Evolutionary conservation across 2,888 invertebrate genomes (phyloP).

Genomic region (Amorpha juglandis): DNA sequence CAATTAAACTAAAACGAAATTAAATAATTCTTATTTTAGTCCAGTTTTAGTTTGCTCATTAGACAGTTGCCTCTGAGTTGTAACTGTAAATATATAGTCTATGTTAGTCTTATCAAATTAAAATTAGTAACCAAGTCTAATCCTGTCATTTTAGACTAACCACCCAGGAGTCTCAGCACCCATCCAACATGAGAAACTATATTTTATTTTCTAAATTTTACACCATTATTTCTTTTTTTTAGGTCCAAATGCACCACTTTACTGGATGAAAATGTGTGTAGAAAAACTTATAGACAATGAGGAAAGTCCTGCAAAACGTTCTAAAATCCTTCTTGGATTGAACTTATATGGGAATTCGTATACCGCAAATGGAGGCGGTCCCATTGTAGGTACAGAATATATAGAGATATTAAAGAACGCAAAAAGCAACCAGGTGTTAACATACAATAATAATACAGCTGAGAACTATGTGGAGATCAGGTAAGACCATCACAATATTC

Average conservation of each 20-base stretch:
- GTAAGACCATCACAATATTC: slow-evolving; percentile 77
- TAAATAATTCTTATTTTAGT: background rate
- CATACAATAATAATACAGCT: slow-evolving; percentile 89
- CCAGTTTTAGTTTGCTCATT: too few species aligned
- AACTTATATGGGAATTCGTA: slow-evolving; percentile 98
- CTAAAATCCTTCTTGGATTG: slow-evolving; percentile 93
- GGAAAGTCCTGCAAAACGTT: slow-evolving; percentile 83
- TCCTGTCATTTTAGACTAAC: too few species aligned
- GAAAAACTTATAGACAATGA: slow-evolving; percentile 88
- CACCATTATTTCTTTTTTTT: slow-evolving; percentile 41
- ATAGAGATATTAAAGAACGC: slow-evolving; percentile 89
- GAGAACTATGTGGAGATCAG: slow-evolving; percentile 95
- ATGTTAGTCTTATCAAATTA: too few species aligned
- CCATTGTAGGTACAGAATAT: slow-evolving; percentile 92
- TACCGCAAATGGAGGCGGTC: slow-evolving; percentile 91
- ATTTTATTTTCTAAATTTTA: too few species aligned
- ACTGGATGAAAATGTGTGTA: slow-evolving; percentile 92
- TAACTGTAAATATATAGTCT: too few species aligned
- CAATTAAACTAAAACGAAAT: too few species aligned
- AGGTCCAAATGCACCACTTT: slow-evolving; percentile 95
- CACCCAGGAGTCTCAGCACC: too few species aligned
- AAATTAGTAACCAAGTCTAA: too few species aligned
- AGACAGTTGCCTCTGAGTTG: too few species aligned
- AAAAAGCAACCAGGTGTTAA: slow-evolving; percentile 88
- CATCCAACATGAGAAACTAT: too few species aligned